These are phyloP conservation scores for Chaitophorus viminalis DNA, from an alignment of 2,888 invertebrate genomes.

Conservation along the genomic window DNA sequence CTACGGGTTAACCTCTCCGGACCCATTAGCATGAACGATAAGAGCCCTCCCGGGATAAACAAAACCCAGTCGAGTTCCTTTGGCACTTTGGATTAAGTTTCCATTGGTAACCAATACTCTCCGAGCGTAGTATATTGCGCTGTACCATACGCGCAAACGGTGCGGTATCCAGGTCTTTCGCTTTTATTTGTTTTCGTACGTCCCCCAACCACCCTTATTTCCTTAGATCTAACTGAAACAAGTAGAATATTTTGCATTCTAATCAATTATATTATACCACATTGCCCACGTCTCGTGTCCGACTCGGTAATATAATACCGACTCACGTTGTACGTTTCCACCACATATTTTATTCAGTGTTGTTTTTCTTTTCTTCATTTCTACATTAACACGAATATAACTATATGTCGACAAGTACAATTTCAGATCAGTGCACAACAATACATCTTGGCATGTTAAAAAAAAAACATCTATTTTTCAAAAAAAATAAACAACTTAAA, in stretches of 20 bases:
- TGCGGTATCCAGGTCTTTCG: background rate
- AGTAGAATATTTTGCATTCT: too few species aligned
- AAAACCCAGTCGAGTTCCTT: slow-evolving; percentile 50
- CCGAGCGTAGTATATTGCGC: background rate
- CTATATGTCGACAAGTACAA: too few species aligned
- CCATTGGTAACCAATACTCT: slow-evolving; percentile 48
- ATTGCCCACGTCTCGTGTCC: too few species aligned
- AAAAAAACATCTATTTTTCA: background rate
- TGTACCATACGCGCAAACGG: background rate
- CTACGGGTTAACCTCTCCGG: slow-evolving; percentile 41
- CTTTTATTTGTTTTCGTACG: background rate
- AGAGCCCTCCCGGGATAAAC: slow-evolving; percentile 58
- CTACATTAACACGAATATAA: too few species aligned
- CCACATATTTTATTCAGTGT: too few species aligned
- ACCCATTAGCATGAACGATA: slow-evolving; percentile 58
- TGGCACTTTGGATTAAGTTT: slow-evolving; percentile 59
- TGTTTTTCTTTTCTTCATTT: background rate
- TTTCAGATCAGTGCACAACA: background rate
- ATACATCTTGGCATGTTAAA: background rate
- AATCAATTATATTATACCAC: too few species aligned
- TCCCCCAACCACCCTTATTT: too few species aligned
- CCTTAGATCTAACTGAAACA: too few species aligned
- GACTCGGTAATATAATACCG: too few species aligned
- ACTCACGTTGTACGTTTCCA: too few species aligned
- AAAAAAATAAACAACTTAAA: background rate